Conservation (phyloP, 2,797 vertebrate genomes). For the Pangasius krempfi region DNA sequence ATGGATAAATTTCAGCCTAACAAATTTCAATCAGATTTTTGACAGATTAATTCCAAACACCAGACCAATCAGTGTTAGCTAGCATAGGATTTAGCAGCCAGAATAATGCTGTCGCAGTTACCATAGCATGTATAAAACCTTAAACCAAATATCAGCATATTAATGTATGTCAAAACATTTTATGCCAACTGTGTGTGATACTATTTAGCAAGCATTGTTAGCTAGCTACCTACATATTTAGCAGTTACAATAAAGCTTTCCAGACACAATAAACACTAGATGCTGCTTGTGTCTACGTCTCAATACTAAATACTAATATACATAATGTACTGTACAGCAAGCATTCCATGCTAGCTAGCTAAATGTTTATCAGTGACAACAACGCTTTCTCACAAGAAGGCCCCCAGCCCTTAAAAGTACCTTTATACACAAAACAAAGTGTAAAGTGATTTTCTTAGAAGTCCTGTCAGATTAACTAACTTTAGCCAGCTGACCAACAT, state of each 20-base stretch:
- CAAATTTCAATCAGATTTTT: not conserved
- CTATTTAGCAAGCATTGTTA: not conserved
- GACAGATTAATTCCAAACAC: not conserved
- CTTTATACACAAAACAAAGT: not conserved
- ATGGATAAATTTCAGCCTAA: not conserved
- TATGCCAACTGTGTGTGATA: not conserved
- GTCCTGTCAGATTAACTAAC: not conserved
- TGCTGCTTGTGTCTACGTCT: too few species aligned
- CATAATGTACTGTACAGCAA: not conserved
- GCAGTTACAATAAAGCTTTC: not conserved
- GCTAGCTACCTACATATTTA: not conserved
- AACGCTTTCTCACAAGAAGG: not conserved
- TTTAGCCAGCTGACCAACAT: not conserved
- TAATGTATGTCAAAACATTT: not conserved
- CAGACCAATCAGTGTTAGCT: not conserved
- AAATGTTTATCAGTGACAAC: not conserved
- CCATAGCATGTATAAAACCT: not conserved
- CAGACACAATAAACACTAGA: not conserved
- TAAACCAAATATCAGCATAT: not conserved
- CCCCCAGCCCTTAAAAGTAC: not conserved
- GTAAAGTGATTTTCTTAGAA: not conserved
- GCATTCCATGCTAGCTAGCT: not conserved
- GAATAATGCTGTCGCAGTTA: not conserved
- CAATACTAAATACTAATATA: not conserved
- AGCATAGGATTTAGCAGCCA: not conserved